Base-by-base conservation (phyloP, 2,113 vertebrate species). In the Perognathus longimembris region DNA sequence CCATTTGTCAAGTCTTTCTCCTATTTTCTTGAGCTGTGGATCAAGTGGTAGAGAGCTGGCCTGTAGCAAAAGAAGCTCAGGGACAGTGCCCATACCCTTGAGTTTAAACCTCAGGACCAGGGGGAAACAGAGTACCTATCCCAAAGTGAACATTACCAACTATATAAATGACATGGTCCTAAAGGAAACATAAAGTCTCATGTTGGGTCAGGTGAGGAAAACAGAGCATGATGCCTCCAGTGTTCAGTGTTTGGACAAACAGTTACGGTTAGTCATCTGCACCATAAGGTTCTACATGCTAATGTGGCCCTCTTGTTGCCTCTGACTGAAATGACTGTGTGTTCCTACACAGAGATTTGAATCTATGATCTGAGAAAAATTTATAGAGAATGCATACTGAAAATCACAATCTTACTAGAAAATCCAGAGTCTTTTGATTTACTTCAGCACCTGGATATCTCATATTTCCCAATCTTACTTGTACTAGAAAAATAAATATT, bases 351-450 rank as follows among this genome's bases (percentile, higher is more conserved):
- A 34, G 34, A 63, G 28, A 78, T 63, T 50, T 79, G 61, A 88
- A n/a, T 88, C 11, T 26, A 7, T 85, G 28, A 20, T 88, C 63
- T 92, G 83, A 77, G 74, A 67, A 17, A 15, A 36, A 69, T 24
- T 84, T 80, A 34, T 2, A 26, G 34, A 57, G 61, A 78, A n/a
- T 71, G 12, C 22, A 79, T 76, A 28, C 45, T 54, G 28, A 70
- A 79, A 81, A 38, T 89, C 64, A 74, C 17, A 67, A 0, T 66
- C 59, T 82, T 22, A 28, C 26, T 87, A 18, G 77, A 89, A 86
- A 87, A 81, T 59, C 38, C 10, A 66, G 12, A 71, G 17, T 92
- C 38, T 80, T 36, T 90, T 95, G 70, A 40, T 88, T 76, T 77
- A 66, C 26, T 34, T 87, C 7, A 70, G 59, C 36, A 34, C 57